phyloP scores from a whole-genome alignment of 2,888 invertebrate genomes.

The Ichneumon xanthorius region DNA sequence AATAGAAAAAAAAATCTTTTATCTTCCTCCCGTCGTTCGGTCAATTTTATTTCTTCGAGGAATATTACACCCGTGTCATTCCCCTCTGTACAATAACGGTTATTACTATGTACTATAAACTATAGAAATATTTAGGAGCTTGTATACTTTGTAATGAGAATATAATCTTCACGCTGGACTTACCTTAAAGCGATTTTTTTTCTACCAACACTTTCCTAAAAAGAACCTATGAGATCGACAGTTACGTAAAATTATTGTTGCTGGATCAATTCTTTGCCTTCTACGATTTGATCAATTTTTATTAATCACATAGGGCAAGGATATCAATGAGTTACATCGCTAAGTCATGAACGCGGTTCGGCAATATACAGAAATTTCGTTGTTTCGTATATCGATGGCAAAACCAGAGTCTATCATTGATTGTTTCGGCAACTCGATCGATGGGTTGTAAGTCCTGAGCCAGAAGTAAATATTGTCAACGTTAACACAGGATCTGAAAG shows the following conservation, averaged over 20 bases:
- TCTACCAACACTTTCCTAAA: constrained; percentile 20
- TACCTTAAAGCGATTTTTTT: constrained; percentile 41
- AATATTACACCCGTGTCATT: not conserved
- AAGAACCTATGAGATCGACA: constrained; percentile 11
- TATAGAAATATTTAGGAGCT: constrained; percentile 2
- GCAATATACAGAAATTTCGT: constrained; percentile 32
- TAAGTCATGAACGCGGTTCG: constrained; percentile 11
- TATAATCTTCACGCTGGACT: constrained; percentile 43
- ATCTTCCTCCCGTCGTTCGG: not conserved
- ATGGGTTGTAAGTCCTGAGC: not conserved
- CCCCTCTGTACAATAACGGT: constrained; percentile 22
- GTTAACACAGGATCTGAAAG: not conserved
- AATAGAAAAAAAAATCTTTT: constrained; percentile 59
- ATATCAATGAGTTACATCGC: constrained; percentile 19
- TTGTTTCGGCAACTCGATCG: not conserved
- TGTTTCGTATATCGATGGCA: not conserved
- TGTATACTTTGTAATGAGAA: not conserved
- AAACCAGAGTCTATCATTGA: not conserved
- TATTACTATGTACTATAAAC: constrained; percentile 6
- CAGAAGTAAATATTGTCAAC: not conserved
- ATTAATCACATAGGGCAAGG: constrained; percentile 17
- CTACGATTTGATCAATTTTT: constrained; percentile 6
- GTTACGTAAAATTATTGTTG: not conserved
- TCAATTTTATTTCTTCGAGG: constrained; percentile 25
- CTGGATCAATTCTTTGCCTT: not conserved